phyloP scores from a whole-genome alignment of 2,888 invertebrate genomes.

The Celastrina argiolus region DNA sequence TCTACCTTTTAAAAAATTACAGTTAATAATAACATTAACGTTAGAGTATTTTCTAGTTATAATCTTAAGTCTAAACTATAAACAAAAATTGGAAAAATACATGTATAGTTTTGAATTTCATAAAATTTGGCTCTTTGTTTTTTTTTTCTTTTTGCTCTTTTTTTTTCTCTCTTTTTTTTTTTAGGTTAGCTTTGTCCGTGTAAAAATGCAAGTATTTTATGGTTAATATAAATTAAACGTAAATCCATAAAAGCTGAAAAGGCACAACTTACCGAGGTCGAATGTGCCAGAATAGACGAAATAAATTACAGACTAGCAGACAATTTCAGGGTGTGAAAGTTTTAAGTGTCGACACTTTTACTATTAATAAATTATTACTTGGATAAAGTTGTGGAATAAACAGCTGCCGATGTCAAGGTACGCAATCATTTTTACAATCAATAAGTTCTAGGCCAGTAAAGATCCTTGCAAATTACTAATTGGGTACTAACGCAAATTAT shows the following conservation, averaged over 20 bases:
- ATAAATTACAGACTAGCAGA: background rate
- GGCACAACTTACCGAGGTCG: background rate
- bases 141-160: too few relatives aligned
- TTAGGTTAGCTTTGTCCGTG: too few relatives aligned
- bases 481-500: background rate
- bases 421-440: constrained; percentile 4
- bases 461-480: background rate
- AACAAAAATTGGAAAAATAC: too few relatives aligned
- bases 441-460: constrained; percentile 10
- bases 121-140: too few relatives aligned
- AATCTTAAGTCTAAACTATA: too few relatives aligned
- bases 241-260: background rate
- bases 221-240: background rate
- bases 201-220: background rate
- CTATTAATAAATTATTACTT: background rate
- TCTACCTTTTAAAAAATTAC: too few relatives aligned
- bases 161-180: too few relatives aligned
- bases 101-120: too few relatives aligned
- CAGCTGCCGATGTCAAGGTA: background rate
- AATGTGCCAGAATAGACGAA: background rate
- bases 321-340: background rate
- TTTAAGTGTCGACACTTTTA: background rate
- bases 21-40: too few relatives aligned
- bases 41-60: too few relatives aligned
- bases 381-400: background rate